A percentile compares a stretch with the other conserved stretches of the same genome.
Conservation (phyloP, 2,888 invertebrate species). For the Sesia bembeciformis region DNA sequence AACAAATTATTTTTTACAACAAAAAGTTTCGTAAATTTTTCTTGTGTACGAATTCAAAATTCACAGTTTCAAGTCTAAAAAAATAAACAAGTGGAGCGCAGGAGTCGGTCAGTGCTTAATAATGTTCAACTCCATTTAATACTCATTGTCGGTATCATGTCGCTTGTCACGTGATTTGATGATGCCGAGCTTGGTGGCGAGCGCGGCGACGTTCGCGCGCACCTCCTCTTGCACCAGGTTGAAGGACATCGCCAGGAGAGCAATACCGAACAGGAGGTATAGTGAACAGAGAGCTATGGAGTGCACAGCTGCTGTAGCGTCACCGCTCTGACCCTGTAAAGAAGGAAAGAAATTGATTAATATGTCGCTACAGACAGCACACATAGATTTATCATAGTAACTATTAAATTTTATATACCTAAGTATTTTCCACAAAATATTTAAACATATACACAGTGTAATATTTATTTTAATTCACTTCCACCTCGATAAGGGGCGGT, state of each 20-base stretch:
- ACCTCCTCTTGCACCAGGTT: slow-evolving; percentile 97
- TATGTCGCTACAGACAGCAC: neutral
- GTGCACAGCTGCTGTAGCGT: slow-evolving; percentile 54
- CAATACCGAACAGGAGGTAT: slow-evolving; percentile 95
- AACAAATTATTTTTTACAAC: no score
- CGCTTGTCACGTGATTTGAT: slow-evolving; percentile 79
- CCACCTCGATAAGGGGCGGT: no score
- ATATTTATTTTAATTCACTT: no score
- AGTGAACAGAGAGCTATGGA: slow-evolving; percentile 90
- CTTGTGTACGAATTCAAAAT: no score
- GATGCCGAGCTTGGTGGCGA: slow-evolving; percentile 90
- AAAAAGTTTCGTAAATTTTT: no score
- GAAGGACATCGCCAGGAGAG: slow-evolving; percentile 95
- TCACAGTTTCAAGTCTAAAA: no score
- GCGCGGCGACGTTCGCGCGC: slow-evolving; percentile 88
- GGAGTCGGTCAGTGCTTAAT: no score
- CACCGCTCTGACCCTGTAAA: slow-evolving; percentile 23
- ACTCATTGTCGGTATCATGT: slow-evolving; percentile 74
- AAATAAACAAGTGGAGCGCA: no score
- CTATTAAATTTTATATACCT: neutral
- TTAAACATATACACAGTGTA: no score
- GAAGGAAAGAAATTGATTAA: neutral
- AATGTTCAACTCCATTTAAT: neutral
- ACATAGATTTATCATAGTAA: neutral
- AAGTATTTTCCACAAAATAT: no score